A percentile compares a stretch with the other conserved stretches of the same genome.
These are phyloP conservation scores for Schizopygopsis pylzovi DNA, from an alignment of 2,797 vertebrate species.

Conservation along the genomic window DNA sequence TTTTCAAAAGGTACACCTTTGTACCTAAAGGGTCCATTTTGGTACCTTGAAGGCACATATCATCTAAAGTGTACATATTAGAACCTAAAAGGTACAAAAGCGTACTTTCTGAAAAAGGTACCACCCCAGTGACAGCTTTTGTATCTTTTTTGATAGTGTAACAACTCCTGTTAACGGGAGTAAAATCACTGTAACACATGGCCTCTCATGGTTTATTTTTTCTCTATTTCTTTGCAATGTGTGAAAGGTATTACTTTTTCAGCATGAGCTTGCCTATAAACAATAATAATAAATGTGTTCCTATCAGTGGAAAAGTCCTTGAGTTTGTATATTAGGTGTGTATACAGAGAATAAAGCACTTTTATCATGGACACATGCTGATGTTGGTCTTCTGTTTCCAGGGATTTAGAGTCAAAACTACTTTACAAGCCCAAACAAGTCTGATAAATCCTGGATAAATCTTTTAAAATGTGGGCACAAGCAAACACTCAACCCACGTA, in stretches of 20 bases:
- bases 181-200: background rate
- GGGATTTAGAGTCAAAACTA: conserved; percentile 25
- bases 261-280: background rate
- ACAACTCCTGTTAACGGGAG: background rate
- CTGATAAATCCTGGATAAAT: conserved; percentile 44
- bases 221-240: background rate
- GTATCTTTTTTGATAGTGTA: background rate
- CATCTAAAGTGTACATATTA: background rate
- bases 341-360: background rate
- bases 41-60: no score
- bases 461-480: conserved; percentile 33
- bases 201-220: background rate
- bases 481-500: conserved; percentile 7
- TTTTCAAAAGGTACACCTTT: background rate
- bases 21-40: no score
- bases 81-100: background rate
- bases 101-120: background rate
- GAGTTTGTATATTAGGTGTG: background rate
- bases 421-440: conserved; percentile 47
- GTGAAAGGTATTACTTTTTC: background rate
- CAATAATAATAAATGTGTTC: background rate
- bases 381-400: background rate
- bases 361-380: conserved; percentile 9
- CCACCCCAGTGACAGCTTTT: background rate
- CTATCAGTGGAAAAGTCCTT: conserved; percentile 23